Conservation (phyloP, 2,113 vertebrate species). For the Gallinago paraguaiae region DNA sequence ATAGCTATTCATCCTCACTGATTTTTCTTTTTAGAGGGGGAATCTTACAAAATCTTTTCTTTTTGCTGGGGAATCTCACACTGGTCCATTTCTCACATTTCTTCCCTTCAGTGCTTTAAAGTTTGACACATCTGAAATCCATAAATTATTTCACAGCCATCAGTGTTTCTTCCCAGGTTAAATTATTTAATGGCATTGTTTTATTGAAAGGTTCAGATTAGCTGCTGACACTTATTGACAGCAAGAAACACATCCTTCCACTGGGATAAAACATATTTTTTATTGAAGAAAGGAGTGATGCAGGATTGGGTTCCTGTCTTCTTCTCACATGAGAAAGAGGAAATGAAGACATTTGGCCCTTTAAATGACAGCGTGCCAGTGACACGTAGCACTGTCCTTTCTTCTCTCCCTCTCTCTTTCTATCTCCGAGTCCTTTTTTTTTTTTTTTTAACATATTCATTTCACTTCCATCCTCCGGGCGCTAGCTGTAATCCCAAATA, state of each 20-base stretch:
- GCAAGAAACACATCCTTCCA: conserved; percentile 61
- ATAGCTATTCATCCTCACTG: background rate
- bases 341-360: conserved; percentile 55
- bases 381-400: background rate
- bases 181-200: conserved; percentile 78
- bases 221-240: conserved; percentile 74
- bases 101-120: conserved; percentile 46
- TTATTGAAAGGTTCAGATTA: conserved; percentile 76
- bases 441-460: background rate
- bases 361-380: conserved; percentile 16
- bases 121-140: conserved; percentile 74
- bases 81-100: conserved; percentile 30
- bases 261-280: conserved; percentile 69
- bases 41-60: background rate
- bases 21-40: background rate
- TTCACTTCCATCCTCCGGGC: background rate
- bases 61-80: background rate
- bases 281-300: conserved; percentile 57
- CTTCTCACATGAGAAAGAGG: conserved; percentile 39
- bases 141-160: conserved; percentile 75
- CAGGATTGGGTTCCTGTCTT: conserved; percentile 57
- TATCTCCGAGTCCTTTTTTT: background rate
- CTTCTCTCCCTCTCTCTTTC: background rate
- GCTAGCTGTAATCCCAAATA: conserved; percentile 26
- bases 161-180: conserved; percentile 66